Base-by-base conservation (phyloP, 2,797 vertebrate species). In the Craterocephalus amniculus region DNA sequence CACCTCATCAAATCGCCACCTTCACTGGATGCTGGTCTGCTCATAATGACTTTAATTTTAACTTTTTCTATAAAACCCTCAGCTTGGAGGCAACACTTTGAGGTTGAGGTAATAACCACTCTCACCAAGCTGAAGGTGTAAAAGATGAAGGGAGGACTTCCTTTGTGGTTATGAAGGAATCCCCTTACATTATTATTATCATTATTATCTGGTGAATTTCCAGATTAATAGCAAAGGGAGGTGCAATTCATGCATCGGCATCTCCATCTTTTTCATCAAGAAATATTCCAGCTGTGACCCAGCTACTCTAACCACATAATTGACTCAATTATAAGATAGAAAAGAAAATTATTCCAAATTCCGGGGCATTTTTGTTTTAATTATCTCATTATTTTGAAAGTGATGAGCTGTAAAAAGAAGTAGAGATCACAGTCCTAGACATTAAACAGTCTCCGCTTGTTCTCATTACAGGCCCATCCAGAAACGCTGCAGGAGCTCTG, bases 1-100 rank as follows among this genome's bases (percentile, higher is more conserved):
- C 43, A 77, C 64, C 78, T 77, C 67, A 76, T 80, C 62, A 80
- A 84, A 63, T 76, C 51, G 73, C 60, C 69, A 85, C 80, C 79
- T 89, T 83, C 86, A 85, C 79, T 83, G 72, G 48, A 72, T 10
- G 55, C 52, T 36, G 40, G 27, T 31, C 68, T 2, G 10, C 29
- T 27, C 62, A 66, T 70, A 83, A 72, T 49, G 38, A 55, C 48
- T 76, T 71, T 35, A 51, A 72, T 65, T 36, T 63, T 29, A 78
- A 74, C 34, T 22, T 43, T 75, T 29, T 35, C 58, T 45, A 59
- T 78, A 69, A 86, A 87, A 63, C 35, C 40, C 24, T 54, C 8
- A n/a, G 71, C 66, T 64, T 52, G 22, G 58, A 59, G 56, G 65
- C 58, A 78, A 74, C 56, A 51, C 54, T 74, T 72, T 72, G 74